phyloP scores from a whole-genome alignment of 1,140 invertebrate genomes.

The Drusus annulatus region DNA sequence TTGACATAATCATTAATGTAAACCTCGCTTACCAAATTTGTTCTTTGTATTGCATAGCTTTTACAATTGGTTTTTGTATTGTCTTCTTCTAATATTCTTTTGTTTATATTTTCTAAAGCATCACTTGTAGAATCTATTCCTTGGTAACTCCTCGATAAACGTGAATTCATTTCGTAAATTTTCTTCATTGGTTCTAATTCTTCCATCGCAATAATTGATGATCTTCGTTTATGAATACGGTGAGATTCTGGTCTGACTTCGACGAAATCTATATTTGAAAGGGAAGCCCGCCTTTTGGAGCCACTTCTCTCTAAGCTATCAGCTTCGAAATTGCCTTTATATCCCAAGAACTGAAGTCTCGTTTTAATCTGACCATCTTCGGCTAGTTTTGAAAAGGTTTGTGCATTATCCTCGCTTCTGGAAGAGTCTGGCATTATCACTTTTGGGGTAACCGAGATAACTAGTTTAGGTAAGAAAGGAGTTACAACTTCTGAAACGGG shows the following conservation, averaged over 20 bases:
- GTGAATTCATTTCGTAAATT: slow-evolving; percentile 57
- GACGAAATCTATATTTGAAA: slow-evolving; percentile 50
- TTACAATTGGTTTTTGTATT: slow-evolving; percentile 31
- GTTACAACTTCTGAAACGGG: slow-evolving; percentile 60
- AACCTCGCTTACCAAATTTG: slow-evolving; percentile 55
- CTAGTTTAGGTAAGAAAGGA: slow-evolving; percentile 56
- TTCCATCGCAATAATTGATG: slow-evolving; percentile 57
- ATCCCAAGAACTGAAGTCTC: slow-evolving; percentile 11
- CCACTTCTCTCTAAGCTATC: slow-evolving; percentile 82
- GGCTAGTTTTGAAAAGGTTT: slow-evolving; percentile 29
- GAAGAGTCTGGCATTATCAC: slow-evolving; percentile 64
- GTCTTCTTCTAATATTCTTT: slow-evolving; percentile 30
- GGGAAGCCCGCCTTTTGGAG: slow-evolving; percentile 62
- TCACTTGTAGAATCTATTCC: slow-evolving; percentile 48
- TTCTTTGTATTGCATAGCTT: slow-evolving; percentile 39
- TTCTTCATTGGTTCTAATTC: slow-evolving; percentile 58
- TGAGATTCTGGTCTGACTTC: slow-evolving; percentile 42
- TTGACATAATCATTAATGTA: slow-evolving; percentile 54
- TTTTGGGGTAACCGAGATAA: slow-evolving; percentile 65
- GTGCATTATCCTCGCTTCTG: slow-evolving; percentile 29
- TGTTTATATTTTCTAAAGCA: slow-evolving; percentile 33
- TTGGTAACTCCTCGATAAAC: slow-evolving; percentile 56
- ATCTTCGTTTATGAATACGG: slow-evolving; percentile 48
- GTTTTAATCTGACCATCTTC: slow-evolving; percentile 29
- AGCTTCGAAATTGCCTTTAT: slow-evolving; percentile 75